Base-by-base conservation (phyloP, 2,797 vertebrate genomes). In the Anguilla marmorata region DNA sequence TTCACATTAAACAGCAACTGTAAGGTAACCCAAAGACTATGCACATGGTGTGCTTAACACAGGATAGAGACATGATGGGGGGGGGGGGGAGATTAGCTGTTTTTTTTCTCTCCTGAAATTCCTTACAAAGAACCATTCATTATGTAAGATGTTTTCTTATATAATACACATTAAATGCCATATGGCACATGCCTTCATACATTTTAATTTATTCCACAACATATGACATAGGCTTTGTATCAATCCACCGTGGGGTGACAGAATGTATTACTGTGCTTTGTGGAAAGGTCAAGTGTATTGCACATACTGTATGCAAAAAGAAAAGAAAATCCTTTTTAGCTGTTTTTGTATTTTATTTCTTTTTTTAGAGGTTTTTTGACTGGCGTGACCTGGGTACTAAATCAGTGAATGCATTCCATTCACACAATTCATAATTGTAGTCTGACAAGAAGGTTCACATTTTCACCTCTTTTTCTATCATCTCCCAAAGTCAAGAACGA, bases 211-310 rank as follows among this genome's bases (percentile, higher is more conserved):
- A 76, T 76, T 76, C 12, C 74, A 41, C 27, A 72, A 72, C 27
- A 72, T 72, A 72, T 72, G 69, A 72, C 63, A 72, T 30, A 12
- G 27, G 27, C n/a, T 72, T 30, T 27, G 69, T 27, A 30, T 30
- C 30, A 33, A 33, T 33, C 27, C 12, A 37, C 3, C 12, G 33
- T 58, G 56, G 30, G 69, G 69, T 74, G 69, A 74, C 69, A 33
- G 30, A 74, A 30, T 30, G 27, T 74, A 37, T 74, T 14, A 30
- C 3, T 74, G 27, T 37, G 69, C 69, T 74, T 74, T 74, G 69
- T 74, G 33, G 69, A 76, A 76, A 76, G 37, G 74, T 76, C 33
- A 76, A 41, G 33, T 76, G 33, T 76, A 76, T 41, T 76, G 33
- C 37, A 76, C 74, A 76, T 37, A 45, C 41, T 45, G 41, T 45